Evolutionary conservation across 2,888 invertebrate species (phyloP), one percentile per base, ranked within the genome.

Genomic region (Axea sp.): DNA sequence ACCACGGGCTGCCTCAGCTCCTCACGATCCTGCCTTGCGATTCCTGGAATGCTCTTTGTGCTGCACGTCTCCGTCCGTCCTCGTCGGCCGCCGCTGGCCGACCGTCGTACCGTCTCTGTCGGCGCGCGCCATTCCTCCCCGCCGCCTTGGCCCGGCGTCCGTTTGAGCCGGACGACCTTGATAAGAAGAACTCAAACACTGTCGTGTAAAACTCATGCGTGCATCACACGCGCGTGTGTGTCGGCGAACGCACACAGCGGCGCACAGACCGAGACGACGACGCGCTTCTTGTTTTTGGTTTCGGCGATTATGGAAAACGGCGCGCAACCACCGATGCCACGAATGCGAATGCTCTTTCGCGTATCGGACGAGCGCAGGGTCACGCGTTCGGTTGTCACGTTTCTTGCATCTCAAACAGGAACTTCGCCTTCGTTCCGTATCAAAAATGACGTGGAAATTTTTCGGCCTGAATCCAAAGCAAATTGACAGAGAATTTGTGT

Each of bases 21-120:
- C 64, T 64, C 57, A 15, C 55, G 45, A 55, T 57, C 47, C 51
- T 41, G 62, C 41, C 75, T 68, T 65, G 64, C 76, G 75, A 83
- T 83, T 84, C 82, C 81, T 77, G 83, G 85, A 86, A 86, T 84
- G 82, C 84, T 83, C 84, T 85, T 85, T 84, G 83, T 85, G 81
- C 80, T 75, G 77, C 78, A 74, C 72, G 77, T 76, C 75, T 69
- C 73, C 65, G 76, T 76, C 47, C 65, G 49, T 49, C 65, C 37
- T 28, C 15, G 15, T 72, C 37, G 12, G 45, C 15, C 17, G 31
- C 7, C 8, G 11, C 41, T 19, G 3, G 5, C 6, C 24, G 24
- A 1, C 35, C 35, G 7, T 35, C 17, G 11, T 17, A 24, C 37
- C 12, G 12, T 47, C 55, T 31, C 22, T 15, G 30, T 60, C 45